These are phyloP conservation scores for Pyxicephalus adspersus DNA, from an alignment of 2,113 vertebrate genomes.

Conservation along the genomic window DNA sequence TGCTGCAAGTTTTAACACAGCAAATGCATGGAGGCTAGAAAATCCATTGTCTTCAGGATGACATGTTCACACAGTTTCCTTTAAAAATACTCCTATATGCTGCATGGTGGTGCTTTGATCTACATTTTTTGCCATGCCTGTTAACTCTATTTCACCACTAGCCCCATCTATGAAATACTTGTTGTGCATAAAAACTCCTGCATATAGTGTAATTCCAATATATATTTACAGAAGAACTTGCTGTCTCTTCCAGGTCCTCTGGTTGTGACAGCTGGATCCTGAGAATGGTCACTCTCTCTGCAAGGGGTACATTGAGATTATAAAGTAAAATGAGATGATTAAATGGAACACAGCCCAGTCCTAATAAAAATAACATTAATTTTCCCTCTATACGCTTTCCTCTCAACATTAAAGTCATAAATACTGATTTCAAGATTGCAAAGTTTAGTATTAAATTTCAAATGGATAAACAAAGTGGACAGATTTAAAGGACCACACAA, in stretches of 20 bases:
- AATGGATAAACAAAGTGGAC: not conserved
- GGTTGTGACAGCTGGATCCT: not conserved
- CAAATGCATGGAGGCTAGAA: no score
- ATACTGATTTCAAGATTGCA: not conserved
- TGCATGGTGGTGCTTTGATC: no score
- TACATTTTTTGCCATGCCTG: no score
- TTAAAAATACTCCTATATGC: no score
- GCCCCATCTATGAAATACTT: no score
- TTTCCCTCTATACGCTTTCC: not conserved
- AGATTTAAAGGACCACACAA: not conserved
- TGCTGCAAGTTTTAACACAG: no score
- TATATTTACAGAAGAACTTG: not conserved
- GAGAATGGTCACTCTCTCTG: slow-evolving; percentile 1
- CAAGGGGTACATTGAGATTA: not conserved
- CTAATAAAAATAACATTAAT: not conserved
- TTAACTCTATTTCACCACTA: no score
- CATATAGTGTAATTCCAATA: no score
- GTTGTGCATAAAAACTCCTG: no score
- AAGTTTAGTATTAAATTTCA: not conserved
- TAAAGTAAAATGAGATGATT: not conserved
- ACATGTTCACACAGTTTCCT: no score
- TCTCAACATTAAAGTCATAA: not conserved
- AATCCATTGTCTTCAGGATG: no score
- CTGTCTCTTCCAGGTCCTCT: no score
- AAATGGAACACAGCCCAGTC: not conserved